Evolutionary conservation across 2,888 invertebrate genomes (phyloP).

Genomic region (Uloborus plumipes): DNA sequence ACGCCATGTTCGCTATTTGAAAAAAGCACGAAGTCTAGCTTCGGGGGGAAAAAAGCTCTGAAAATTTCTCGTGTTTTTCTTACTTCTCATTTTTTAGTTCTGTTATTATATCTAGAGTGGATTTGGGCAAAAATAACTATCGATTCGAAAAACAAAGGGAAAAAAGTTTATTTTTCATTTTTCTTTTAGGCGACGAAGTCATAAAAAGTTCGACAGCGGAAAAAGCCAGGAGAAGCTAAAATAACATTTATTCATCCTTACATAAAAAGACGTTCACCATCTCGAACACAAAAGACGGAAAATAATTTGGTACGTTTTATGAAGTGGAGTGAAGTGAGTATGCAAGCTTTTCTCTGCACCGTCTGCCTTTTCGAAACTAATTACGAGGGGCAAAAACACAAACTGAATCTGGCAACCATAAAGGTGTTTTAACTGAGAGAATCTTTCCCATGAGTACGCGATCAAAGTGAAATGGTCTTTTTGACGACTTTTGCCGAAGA

Average conservation of each 20-base stretch:
- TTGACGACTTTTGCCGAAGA: conserved; percentile 55
- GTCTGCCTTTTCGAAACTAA: conserved; percentile 46
- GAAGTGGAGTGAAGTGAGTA: conserved; percentile 58
- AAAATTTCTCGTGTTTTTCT: conserved; percentile 19
- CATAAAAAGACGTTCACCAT: conserved; percentile 32
- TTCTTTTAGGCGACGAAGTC: conserved; percentile 39
- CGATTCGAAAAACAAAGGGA: conserved; percentile 19
- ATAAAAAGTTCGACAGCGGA: conserved; percentile 36
- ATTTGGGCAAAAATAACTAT: conserved; percentile 28
- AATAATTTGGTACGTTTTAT: conserved; percentile 51
- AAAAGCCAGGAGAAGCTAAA: conserved; percentile 23
- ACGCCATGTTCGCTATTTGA: background rate
- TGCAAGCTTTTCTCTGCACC: conserved; percentile 18
- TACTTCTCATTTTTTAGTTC: conserved; percentile 17
- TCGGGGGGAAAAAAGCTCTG: background rate
- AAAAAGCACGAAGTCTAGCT: background rate
- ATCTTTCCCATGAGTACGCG: conserved; percentile 45
- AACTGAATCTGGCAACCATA: conserved; percentile 63
- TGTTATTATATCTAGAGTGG: conserved; percentile 30
- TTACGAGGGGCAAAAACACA: conserved; percentile 59
- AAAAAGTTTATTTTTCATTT: conserved; percentile 39
- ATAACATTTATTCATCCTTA: conserved; percentile 47
- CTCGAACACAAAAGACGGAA: conserved; percentile 44
- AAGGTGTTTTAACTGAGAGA: conserved; percentile 55
- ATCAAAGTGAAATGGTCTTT: conserved; percentile 60